phyloP scores from a whole-genome alignment of 2,888 invertebrate genomes.

The Agrotis clavis region DNA sequence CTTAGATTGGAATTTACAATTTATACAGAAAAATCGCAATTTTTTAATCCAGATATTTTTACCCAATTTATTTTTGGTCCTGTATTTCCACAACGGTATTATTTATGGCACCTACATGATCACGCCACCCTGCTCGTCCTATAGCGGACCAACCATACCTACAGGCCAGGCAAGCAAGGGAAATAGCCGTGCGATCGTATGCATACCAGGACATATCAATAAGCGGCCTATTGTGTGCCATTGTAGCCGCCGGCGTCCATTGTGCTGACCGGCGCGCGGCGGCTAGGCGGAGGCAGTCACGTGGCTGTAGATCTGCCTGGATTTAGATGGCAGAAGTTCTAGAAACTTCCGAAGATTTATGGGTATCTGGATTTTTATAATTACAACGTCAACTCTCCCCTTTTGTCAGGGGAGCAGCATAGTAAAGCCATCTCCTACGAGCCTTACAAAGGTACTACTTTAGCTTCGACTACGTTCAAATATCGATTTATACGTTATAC shows the following conservation, averaged over 20 bases:
- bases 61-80: not conserved
- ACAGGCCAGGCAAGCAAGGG: constrained; percentile 35
- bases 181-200: constrained; percentile 45
- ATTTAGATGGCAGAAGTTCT: constrained; percentile 33
- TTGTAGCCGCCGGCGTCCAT: constrained; percentile 48
- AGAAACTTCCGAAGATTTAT: constrained; percentile 4
- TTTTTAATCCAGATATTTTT: not conserved
- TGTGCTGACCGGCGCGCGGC: constrained; percentile 47
- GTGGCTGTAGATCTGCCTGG: constrained; percentile 46
- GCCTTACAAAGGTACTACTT: not conserved
- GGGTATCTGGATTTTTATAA: not conserved
- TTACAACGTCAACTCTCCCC: too few relatives aligned
- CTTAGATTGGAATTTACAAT: too few relatives aligned
- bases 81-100: not conserved
- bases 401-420: not conserved
- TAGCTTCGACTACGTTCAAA: not conserved
- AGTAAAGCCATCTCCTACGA: not conserved
- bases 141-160: constrained; percentile 9
- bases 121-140: constrained; percentile 37
- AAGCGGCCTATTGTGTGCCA: constrained; percentile 53
- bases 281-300: constrained; percentile 40
- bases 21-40: too few relatives aligned
- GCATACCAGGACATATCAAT: constrained; percentile 60
- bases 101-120: constrained; percentile 3
- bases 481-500: too few relatives aligned